Evolutionary conservation across 2,113 vertebrate genomes (phyloP).

Genomic region (Silurus meridionalis): DNA sequence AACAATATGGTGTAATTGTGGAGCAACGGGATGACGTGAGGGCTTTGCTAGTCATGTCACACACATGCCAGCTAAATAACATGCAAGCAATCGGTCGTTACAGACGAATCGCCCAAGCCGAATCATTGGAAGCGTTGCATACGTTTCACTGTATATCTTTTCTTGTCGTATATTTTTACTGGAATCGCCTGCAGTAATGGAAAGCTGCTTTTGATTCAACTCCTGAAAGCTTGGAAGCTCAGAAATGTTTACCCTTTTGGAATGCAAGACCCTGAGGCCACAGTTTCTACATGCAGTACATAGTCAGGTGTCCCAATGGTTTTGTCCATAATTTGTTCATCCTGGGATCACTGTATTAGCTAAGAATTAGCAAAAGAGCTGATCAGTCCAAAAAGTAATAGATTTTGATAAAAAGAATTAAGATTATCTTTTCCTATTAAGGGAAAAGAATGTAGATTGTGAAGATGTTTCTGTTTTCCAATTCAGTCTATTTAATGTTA

Average conservation of each 20-base stretch:
- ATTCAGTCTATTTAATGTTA: no score
- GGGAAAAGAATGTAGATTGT: no score
- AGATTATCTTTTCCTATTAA: no score
- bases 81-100: not conserved
- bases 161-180: not conserved
- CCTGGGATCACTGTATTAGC: no score
- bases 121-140: not conserved
- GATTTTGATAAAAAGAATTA: no score
- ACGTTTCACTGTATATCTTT: not conserved
- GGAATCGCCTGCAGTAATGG: not conserved
- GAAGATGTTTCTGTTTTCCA: no score
- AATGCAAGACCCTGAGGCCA: no score
- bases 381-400: no score
- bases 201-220: not conserved
- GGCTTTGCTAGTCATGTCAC: not conserved
- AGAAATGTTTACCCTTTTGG: not conserved
- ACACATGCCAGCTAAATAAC: not conserved
- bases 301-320: no score
- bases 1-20: not conserved
- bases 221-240: not conserved
- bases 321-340: no score
- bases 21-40: not conserved
- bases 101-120: not conserved
- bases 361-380: no score
- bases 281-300: no score